Evolutionary conservation across 2,797 vertebrate genomes (phyloP), one percentile per base, ranked within the genome.

Genomic region (Apogon talboti): DNA sequence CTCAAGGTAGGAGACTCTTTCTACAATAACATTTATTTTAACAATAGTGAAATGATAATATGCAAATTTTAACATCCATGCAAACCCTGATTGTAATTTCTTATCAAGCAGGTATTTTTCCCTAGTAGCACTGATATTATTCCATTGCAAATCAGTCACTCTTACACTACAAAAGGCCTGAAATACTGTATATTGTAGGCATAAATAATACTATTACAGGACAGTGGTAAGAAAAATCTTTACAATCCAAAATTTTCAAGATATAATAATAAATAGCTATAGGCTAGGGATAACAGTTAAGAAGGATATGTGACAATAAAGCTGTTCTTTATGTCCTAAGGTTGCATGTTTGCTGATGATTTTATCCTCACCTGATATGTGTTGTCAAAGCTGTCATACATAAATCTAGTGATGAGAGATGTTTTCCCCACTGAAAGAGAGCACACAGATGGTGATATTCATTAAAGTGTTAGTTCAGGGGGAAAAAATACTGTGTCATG

Each of bases 321-420:
- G 47, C 21, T 24, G 21, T 30, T 13, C 7, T 48, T 33, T 37
- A 1, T 19, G 18, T 16, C 45, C 0, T 49, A 45, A 24, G 4
- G 41, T 1, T 53, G 13, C 3, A 45, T 35, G 12, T 47, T 50
- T 28, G 35, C 14, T 21, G 2, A 40, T 43, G 30, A 33, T 40
- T 57, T 3, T 58, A 44, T 66, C 15, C 86, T 84, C 85, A 95
- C 94, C 94, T 95, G 94, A 87, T 95, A 95, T 21, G 93, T 95
- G 91, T 94, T 94, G 90, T 94, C 94, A 52, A 94, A 94, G 66
- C 94, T 94, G 89, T 94, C 94, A 52, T 94, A 94, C 94, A 94
- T 94, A 90, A 94, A 94, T 83, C 94, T 93, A 82, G 94, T 94
- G 82, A 94, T 94, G 84, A 94, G 90, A 76, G 93, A 95, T 28